Conservation (phyloP, 2,888 invertebrate species). For the Escarpia spicata region DNA sequence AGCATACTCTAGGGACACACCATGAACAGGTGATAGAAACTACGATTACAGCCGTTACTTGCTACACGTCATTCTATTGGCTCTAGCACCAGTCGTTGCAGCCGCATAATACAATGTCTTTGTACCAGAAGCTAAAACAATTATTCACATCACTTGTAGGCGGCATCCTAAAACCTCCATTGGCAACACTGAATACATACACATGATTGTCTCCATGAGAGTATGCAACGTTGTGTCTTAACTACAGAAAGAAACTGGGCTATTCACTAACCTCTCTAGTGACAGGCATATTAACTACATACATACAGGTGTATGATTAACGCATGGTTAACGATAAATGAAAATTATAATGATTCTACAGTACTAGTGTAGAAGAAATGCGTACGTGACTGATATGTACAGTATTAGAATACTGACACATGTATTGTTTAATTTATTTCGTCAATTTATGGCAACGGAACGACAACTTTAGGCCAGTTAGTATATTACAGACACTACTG, state of each 20-base stretch:
- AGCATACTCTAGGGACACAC: neutral
- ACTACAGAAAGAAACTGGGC: neutral
- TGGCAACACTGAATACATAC: neutral
- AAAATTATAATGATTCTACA: neutral
- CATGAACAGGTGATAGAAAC: neutral
- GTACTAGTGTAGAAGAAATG: neutral
- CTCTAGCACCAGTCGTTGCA: too few species aligned
- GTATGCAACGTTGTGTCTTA: neutral
- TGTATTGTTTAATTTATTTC: neutral
- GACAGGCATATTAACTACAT: neutral
- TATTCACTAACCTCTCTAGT: neutral
- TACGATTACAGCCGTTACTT: neutral
- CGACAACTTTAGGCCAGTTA: neutral
- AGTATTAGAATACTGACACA: slow-evolving; percentile 1
- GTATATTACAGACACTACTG: neutral
- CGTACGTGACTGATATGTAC: neutral
- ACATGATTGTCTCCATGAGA: neutral
- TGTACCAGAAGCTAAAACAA: neutral
- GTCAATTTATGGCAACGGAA: neutral
- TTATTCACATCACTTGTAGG: neutral
- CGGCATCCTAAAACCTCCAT: neutral
- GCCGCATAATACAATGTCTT: neutral
- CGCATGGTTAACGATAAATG: neutral
- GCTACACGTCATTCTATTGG: neutral
- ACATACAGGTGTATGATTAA: neutral